These are phyloP conservation scores for Sterrhoptilus dennistouni DNA, from an alignment of 2,113 vertebrate genomes.

Conservation along the genomic window DNA sequence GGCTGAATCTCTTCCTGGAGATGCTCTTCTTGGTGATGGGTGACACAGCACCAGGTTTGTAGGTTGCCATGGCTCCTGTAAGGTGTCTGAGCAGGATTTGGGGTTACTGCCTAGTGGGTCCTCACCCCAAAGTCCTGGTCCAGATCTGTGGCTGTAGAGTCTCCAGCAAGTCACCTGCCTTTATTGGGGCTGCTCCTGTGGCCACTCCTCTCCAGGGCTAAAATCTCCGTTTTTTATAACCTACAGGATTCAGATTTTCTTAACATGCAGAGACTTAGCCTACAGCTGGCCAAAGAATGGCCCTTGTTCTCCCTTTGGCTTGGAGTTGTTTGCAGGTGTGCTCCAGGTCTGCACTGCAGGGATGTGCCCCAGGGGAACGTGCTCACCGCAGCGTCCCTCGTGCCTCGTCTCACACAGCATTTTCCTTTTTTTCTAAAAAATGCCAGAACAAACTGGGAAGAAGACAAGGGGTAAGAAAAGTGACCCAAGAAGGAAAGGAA, in stretches of 20 bases:
- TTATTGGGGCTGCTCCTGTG: background rate
- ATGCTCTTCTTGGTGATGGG: background rate
- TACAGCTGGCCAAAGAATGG: background rate
- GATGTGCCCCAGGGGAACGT: background rate
- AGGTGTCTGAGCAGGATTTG: background rate
- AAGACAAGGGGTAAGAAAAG: conserved; percentile 86
- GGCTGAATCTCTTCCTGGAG: background rate
- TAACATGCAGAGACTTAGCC: background rate
- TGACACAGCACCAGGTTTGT: background rate
- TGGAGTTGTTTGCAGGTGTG: background rate
- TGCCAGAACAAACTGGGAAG: conserved; percentile 84
- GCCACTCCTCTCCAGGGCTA: background rate
- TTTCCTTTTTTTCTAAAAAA: conserved; percentile 50
- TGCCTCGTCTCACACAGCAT: background rate
- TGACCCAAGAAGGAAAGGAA: conserved; percentile 85
- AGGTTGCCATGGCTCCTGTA: background rate
- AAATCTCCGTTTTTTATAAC: background rate
- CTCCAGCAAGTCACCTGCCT: background rate
- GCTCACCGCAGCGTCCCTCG: background rate
- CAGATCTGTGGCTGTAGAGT: background rate
- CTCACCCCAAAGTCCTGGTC: background rate
- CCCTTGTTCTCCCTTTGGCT: background rate
- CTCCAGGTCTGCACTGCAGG: background rate
- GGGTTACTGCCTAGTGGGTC: background rate
- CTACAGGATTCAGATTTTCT: background rate